Evolutionary conservation across 2,113 vertebrate species (phyloP).

Genomic region (Centrocercus urophasianus): DNA sequence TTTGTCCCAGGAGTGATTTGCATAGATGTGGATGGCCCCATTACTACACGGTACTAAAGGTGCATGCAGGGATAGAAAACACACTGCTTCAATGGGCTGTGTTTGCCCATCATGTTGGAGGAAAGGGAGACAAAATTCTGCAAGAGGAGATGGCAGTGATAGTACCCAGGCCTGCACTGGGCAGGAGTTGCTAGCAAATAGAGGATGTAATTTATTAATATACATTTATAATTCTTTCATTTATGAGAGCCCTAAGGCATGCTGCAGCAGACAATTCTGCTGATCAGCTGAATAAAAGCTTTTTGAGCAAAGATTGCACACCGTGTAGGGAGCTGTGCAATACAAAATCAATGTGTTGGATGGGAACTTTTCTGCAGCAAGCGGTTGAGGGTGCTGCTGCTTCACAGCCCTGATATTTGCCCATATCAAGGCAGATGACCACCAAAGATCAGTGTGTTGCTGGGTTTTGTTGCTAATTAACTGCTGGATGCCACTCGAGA

Average conservation of each 20-base stretch:
- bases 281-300: conserved; percentile 49
- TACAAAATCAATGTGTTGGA: conserved; percentile 7
- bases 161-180: neutral
- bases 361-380: neutral
- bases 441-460: neutral
- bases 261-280: neutral
- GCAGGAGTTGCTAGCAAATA: neutral
- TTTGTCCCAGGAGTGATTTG: neutral
- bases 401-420: neutral
- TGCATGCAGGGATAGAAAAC: neutral
- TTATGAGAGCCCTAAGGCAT: conserved; percentile 11
- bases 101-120: neutral
- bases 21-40: neutral
- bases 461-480: conserved; percentile 21
- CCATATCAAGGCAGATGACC: neutral
- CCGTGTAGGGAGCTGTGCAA: neutral
- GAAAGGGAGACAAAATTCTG: neutral
- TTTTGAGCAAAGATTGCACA: neutral
- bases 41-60: neutral
- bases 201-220: conserved; percentile 24
- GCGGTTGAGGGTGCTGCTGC: neutral
- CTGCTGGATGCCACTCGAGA: neutral
- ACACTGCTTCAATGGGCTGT: neutral
- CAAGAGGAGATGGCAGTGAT: neutral
- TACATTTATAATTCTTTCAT: conserved; percentile 21